These are phyloP conservation scores for Neosalanx taihuensis DNA, from an alignment of 2,797 vertebrate genomes.

Conservation along the genomic window DNA sequence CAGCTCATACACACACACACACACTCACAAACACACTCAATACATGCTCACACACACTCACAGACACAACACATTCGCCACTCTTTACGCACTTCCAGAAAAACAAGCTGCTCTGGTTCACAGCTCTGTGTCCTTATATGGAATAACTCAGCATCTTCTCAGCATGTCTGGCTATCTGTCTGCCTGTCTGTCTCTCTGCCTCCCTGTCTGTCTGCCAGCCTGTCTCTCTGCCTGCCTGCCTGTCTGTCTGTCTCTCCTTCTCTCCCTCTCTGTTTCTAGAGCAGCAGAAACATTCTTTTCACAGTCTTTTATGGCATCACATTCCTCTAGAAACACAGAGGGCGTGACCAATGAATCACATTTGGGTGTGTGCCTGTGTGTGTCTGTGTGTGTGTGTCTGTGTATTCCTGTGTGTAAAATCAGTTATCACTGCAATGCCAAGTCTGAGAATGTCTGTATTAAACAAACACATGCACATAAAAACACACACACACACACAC, in stretches of 20 bases:
- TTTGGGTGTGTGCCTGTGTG: not conserved
- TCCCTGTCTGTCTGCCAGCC: slow-evolving; percentile 16
- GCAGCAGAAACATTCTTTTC: slow-evolving; percentile 8
- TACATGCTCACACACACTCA: too few relatives aligned
- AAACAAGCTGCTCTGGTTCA: slow-evolving; percentile 53
- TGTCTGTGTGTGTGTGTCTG: not conserved
- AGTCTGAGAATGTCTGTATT: too few relatives aligned
- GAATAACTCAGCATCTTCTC: slow-evolving; percentile 65
- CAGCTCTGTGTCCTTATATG: slow-evolving; percentile 65
- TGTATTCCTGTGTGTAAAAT: not conserved
- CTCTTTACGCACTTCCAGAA: slow-evolving; percentile 52
- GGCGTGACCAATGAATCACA: slow-evolving; percentile 13
- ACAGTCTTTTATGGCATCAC: slow-evolving; percentile 45
- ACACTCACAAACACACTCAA: not conserved
- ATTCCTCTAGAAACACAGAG: slow-evolving; percentile 45
- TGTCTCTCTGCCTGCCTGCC: not conserved
- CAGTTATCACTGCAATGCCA: too few relatives aligned
- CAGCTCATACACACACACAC: not conserved
- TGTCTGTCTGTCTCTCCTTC: slow-evolving; percentile 20
- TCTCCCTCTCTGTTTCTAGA: not conserved
- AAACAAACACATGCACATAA: too few relatives aligned
- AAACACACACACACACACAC: too few relatives aligned
- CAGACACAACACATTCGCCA: slow-evolving; percentile 3
- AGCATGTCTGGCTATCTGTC: slow-evolving; percentile 10
- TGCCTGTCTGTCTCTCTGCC: slow-evolving; percentile 7